These are phyloP conservation scores for Gymnobelideus leadbeateri DNA, from an alignment of 2,113 vertebrate species.

Conservation along the genomic window DNA sequence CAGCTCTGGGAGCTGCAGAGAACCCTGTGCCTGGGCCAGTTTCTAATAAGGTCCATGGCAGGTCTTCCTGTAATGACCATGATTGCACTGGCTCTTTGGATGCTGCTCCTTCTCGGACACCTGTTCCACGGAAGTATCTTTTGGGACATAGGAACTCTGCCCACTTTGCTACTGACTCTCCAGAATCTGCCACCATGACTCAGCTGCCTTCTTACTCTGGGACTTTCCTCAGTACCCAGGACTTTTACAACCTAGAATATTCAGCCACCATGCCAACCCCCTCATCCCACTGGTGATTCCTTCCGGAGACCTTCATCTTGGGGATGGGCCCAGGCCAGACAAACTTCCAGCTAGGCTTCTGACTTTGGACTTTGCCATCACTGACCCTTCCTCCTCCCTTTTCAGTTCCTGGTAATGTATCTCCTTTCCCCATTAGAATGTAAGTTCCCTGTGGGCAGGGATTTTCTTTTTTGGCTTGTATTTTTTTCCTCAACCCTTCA, in stretches of 20 bases:
- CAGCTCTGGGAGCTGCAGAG: not conserved
- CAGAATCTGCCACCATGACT: not conserved
- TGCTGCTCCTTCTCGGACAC: not conserved
- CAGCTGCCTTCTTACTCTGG: not conserved
- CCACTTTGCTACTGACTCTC: not conserved
- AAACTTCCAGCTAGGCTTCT: no score
- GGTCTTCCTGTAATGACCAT: not conserved
- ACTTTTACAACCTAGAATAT: not conserved
- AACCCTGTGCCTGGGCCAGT: not conserved
- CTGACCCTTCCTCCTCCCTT: no score
- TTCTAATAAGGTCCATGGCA: not conserved
- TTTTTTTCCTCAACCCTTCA: no score
- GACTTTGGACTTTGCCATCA: no score
- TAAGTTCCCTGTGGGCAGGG: no score
- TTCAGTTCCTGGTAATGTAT: no score
- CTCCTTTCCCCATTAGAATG: no score
- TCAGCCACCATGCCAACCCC: no score
- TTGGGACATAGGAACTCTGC: not conserved
- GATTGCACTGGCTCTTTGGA: not conserved
- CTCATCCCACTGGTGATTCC: no score
- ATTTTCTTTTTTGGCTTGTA: no score
- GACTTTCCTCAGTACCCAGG: not conserved
- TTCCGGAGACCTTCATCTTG: no score
- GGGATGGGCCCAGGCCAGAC: no score
- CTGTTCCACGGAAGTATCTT: not conserved